Conservation (phyloP, 2,113 vertebrate species). For the Corydoras sp. region DNA sequence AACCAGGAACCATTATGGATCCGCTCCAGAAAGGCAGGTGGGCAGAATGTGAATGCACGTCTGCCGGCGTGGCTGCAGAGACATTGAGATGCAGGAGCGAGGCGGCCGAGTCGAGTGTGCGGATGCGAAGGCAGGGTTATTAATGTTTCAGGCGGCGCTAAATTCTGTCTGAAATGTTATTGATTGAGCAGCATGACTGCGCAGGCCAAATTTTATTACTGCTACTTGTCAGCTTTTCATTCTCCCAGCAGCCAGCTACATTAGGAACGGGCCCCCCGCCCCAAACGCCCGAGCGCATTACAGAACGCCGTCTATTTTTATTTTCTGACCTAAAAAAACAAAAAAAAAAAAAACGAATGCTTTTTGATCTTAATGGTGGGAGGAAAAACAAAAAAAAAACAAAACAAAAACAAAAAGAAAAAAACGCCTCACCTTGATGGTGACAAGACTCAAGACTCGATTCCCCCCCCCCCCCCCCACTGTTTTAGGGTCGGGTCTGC, state of each 20-base stretch:
- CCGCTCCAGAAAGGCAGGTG: neutral
- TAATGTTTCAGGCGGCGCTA: slow-evolving; percentile 19
- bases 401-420: no score
- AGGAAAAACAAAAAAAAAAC: no score
- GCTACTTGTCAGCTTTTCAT: slow-evolving; percentile 11
- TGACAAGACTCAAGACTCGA: no score
- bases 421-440: no score
- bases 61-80: neutral
- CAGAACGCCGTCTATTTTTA: no score
- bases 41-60: neutral
- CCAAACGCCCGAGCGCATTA: neutral
- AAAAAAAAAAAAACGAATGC: no score
- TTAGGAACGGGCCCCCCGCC: neutral
- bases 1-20: neutral
- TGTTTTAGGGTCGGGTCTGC: no score
- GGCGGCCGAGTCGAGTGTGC: neutral
- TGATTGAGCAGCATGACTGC: slow-evolving; percentile 20
- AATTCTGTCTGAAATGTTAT: slow-evolving; percentile 2
- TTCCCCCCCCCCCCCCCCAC: no score
- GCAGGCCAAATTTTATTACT: slow-evolving; percentile 19
- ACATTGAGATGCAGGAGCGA: neutral
- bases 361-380: no score
- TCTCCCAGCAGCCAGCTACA: slow-evolving; percentile 3
- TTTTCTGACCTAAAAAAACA: no score
- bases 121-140: slow-evolving; percentile 4